A percentile compares a stretch with the other conserved stretches of the same genome.
Conservation (phyloP, 2,113 vertebrate species). For the Plecturocebus donacophilus region DNA sequence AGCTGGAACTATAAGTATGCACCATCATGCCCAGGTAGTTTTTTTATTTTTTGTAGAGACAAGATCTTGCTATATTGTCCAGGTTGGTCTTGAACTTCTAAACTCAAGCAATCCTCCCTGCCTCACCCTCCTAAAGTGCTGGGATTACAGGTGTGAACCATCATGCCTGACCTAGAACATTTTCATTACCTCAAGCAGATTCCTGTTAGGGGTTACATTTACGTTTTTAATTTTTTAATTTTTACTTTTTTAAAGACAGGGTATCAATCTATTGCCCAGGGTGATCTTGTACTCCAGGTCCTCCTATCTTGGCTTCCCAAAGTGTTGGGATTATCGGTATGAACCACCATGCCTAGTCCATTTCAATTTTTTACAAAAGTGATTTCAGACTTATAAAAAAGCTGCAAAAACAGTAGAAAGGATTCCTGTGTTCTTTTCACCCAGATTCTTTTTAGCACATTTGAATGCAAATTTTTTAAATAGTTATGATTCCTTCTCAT, state of each 20-base stretch:
- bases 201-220: background rate
- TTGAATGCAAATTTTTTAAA: slow-evolving; percentile 17
- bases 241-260: too few species aligned
- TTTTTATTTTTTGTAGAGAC: too few species aligned
- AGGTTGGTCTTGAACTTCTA: too few species aligned
- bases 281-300: too few species aligned
- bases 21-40: too few species aligned
- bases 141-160: too few species aligned
- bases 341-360: background rate
- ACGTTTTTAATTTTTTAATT: too few species aligned
- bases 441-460: background rate
- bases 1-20: too few species aligned
- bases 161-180: background rate
- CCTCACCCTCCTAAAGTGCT: too few species aligned
- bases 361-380: background rate
- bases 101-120: too few species aligned
- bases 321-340: background rate
- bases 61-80: too few species aligned
- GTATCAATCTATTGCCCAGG: too few species aligned
- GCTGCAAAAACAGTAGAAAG: background rate
- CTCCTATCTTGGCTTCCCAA: background rate
- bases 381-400: background rate
- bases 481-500: background rate
- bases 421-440: background rate
- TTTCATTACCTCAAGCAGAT: background rate